phyloP scores from a whole-genome alignment of 2,888 invertebrate species.

The Serrognathus titanus region DNA sequence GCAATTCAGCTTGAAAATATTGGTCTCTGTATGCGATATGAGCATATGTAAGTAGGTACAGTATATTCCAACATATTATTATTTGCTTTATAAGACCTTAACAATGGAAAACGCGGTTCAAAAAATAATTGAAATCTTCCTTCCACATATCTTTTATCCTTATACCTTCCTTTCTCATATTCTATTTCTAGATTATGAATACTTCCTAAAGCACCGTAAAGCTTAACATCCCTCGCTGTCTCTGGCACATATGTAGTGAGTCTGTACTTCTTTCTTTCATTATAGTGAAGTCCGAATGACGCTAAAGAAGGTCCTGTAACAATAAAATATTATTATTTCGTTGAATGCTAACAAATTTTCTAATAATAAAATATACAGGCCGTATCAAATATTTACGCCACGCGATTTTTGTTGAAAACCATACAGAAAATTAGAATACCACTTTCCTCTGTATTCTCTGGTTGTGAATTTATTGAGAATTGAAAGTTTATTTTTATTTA shows the following conservation, averaged over 20 bases:
- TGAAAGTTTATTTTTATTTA: too few relatives aligned
- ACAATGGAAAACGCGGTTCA: conserved; percentile 26
- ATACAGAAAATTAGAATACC: too few relatives aligned
- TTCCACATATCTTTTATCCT: neutral
- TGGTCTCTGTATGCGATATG: conserved; percentile 20
- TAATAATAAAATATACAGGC: neutral
- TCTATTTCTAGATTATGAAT: conserved; percentile 23
- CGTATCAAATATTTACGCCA: too few relatives aligned
- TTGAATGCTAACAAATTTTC: too few relatives aligned
- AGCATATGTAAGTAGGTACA: conserved; percentile 27
- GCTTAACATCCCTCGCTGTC: conserved; percentile 26
- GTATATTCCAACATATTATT: conserved; percentile 31
- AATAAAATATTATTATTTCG: conserved; percentile 5
- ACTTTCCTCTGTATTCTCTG: too few relatives aligned
- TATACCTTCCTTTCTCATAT: neutral
- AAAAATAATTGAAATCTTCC: conserved; percentile 26
- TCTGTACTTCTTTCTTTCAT: conserved; percentile 10
- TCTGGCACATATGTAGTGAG: conserved; percentile 29
- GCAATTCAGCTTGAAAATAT: conserved; percentile 24
- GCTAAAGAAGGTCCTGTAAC: conserved; percentile 26
- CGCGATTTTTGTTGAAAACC: too few relatives aligned
- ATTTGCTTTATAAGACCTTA: conserved; percentile 30
- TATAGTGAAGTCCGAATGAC: conserved; percentile 14
- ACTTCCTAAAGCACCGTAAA: conserved; percentile 30
- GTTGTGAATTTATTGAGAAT: too few relatives aligned